These are phyloP conservation scores for Rhyzopertha dominica DNA, from an alignment of 1,140 invertebrate species.

Conservation along the genomic window DNA sequence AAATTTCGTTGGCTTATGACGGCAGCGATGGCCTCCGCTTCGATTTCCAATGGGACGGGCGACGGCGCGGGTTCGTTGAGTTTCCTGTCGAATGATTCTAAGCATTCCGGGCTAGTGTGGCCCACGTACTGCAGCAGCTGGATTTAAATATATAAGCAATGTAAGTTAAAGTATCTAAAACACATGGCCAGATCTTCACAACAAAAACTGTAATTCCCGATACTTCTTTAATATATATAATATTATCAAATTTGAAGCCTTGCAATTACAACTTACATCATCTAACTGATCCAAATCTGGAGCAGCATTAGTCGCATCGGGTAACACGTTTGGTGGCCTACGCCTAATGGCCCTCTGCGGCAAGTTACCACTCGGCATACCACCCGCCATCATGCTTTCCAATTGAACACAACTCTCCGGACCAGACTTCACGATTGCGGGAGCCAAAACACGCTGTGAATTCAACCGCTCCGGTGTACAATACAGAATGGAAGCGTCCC, in stretches of 20 bases:
- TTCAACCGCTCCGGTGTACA: constrained; percentile 62
- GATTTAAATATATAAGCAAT: constrained; percentile 32
- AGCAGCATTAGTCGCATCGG: constrained; percentile 74
- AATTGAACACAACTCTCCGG: constrained; percentile 25
- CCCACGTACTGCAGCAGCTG: constrained; percentile 87
- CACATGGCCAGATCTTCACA: too few species aligned
- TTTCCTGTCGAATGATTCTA: constrained; percentile 61
- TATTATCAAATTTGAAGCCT: constrained; percentile 10
- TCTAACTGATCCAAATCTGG: constrained; percentile 89
- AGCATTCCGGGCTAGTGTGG: constrained; percentile 86
- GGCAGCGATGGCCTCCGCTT: constrained; percentile 79
- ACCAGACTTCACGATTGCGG: too few species aligned
- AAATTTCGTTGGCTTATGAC: constrained; percentile 74
- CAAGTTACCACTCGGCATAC: constrained; percentile 43
- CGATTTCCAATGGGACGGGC: constrained; percentile 61
- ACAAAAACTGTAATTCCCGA: too few species aligned
- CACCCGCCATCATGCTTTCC: constrained; percentile 44
- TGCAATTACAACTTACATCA: constrained; percentile 61
- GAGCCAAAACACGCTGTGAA: too few species aligned
- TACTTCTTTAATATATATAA: constrained; percentile 17
- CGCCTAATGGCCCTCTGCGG: constrained; percentile 65
- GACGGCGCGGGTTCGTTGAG: constrained; percentile 68
- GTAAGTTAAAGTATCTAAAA: too few species aligned
- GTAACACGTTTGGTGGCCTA: constrained; percentile 67
- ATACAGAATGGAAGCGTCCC: constrained; percentile 90